Percentiles rank a stretch among this genome's conserved stretches.
Evolutionary conservation across 2,888 invertebrate genomes (phyloP).

Genomic region (Cosmopolites sordidus): DNA sequence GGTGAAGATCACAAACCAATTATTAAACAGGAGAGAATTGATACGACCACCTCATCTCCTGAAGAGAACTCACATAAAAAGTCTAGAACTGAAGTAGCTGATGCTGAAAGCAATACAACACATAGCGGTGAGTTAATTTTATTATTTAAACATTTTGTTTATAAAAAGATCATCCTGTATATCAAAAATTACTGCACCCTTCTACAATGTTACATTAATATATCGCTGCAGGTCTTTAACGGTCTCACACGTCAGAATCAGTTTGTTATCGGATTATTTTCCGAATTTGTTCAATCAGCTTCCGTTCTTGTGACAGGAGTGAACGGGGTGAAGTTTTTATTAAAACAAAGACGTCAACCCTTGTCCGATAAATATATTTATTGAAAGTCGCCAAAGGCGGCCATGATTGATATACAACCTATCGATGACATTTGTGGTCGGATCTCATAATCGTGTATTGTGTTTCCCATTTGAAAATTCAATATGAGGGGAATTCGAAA

Average conservation of each 20-base stretch:
- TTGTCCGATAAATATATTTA: conserved; percentile 28
- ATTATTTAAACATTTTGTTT: no score
- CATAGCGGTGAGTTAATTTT: conserved; percentile 86
- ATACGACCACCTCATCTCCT: conserved; percentile 59
- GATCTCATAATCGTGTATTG: conserved; percentile 46
- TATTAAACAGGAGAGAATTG: conserved; percentile 66
- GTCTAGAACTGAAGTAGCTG: conserved; percentile 73
- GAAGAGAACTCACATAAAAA: conserved; percentile 63
- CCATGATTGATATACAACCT: conserved; percentile 44
- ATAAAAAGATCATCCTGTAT: no score
- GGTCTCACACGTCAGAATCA: conserved; percentile 4
- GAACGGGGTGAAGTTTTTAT: conserved; percentile 30
- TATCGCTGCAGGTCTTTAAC: no score
- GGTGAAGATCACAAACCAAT: conserved; percentile 49
- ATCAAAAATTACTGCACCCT: no score
- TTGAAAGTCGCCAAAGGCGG: conserved; percentile 34
- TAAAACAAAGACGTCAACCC: conserved; percentile 38
- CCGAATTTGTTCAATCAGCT: conserved; percentile 11
- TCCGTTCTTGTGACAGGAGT: conserved; percentile 13
- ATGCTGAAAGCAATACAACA: conserved; percentile 87
- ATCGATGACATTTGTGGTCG: conserved; percentile 44
- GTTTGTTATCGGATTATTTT: not conserved
- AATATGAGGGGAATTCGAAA: conserved; percentile 40
- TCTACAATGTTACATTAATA: no score
- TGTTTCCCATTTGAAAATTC: conserved; percentile 42